Conservation (phyloP, 2,113 vertebrate genomes). For the Glaucomys volans region DNA sequence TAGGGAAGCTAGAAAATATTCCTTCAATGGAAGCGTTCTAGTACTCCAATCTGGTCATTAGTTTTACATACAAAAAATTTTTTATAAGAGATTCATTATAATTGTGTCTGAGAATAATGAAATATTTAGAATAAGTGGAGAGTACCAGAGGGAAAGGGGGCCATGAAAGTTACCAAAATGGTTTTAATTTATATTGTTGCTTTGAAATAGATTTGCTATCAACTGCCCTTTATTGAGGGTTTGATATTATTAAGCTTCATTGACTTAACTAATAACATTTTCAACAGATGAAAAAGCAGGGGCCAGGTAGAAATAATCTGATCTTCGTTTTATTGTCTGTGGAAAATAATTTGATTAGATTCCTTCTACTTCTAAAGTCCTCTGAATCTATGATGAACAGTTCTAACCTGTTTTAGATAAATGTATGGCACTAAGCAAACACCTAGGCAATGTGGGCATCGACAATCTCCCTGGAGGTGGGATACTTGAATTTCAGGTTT, state of each 20-base stretch:
- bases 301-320: not conserved
- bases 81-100: conserved; percentile 16
- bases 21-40: not conserved
- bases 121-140: not conserved
- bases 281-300: not conserved
- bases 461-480: not conserved
- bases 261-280: not conserved
- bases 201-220: conserved; percentile 6
- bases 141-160: not conserved
- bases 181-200: conserved; percentile 18
- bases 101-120: not conserved
- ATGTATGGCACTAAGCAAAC: not conserved
- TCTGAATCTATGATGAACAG: not conserved
- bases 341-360: conserved; percentile 2
- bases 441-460: not conserved
- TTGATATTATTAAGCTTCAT: not conserved
- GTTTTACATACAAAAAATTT: not conserved
- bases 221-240: not conserved
- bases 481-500: conserved; percentile 3
- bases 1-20: conserved; percentile 11
- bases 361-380: not conserved
- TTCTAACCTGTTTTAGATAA: not conserved
- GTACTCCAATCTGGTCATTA: not conserved
- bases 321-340: not conserved
- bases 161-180: conserved; percentile 13